Percentiles rank a stretch among this genome's conserved stretches.
Evolutionary conservation across 1,140 invertebrate species (phyloP).

Genomic region (Leucophenga varia): DNA sequence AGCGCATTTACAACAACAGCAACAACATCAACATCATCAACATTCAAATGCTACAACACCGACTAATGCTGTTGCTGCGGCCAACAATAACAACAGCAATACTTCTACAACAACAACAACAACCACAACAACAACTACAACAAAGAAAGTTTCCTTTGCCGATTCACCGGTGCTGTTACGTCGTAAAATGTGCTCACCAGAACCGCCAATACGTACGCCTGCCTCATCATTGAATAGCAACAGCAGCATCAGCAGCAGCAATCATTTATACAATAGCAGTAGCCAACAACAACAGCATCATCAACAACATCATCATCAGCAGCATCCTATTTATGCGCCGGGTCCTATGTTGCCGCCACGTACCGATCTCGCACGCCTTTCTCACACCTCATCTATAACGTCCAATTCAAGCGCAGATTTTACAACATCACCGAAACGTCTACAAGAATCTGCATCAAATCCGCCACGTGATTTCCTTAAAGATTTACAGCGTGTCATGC

Average conservation of each 20-base stretch:
- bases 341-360: constrained; percentile 70
- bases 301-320: constrained; percentile 34
- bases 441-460: constrained; percentile 69
- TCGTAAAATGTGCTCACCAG: constrained; percentile 54
- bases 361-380: constrained; percentile 67
- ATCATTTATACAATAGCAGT: no score
- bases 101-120: constrained; percentile 24
- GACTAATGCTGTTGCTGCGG: no score
- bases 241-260: constrained; percentile 5
- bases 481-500: constrained; percentile 87
- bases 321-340: constrained; percentile 28
- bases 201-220: constrained; percentile 29
- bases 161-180: constrained; percentile 52
- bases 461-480: constrained; percentile 82
- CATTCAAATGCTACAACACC: not conserved
- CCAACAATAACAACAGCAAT: constrained; percentile 8
- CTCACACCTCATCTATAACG: constrained; percentile 36
- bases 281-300: constrained; percentile 20
- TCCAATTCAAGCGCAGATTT: constrained; percentile 21
- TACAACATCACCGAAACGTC: constrained; percentile 68
- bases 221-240: constrained; percentile 6
- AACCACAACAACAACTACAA: constrained; percentile 19
- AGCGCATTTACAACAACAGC: constrained; percentile 4
- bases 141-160: constrained; percentile 53
- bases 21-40: constrained; percentile 2